A percentile compares a stretch with the other conserved stretches of the same genome.
Conservation (phyloP, 2,113 vertebrate species). For the Pluvianellus socialis region DNA sequence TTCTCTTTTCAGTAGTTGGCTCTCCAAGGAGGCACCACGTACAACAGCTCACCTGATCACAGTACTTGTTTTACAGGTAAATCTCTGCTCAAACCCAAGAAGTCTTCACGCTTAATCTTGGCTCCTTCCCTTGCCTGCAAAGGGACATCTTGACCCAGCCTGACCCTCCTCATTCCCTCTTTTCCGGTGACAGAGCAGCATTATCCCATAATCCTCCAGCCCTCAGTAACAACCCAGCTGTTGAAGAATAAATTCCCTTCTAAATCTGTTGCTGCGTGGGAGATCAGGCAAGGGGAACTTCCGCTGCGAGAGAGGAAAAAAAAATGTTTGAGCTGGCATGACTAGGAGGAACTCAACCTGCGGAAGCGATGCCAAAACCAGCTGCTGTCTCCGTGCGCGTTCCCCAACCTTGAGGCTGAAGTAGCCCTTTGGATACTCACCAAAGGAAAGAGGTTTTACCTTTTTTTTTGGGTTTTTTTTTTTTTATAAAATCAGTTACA, state of each 20-base stretch:
- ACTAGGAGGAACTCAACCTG: not conserved
- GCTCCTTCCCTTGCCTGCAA: not conserved
- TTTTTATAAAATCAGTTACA: not conserved
- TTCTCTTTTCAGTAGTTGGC: not conserved
- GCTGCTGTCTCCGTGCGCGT: fast-evolving
- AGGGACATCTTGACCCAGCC: not conserved
- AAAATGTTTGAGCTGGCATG: not conserved
- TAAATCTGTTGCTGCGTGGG: not conserved
- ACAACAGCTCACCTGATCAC: not conserved
- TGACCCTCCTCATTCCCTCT: not conserved
- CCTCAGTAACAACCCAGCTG: not conserved
- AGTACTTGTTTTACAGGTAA: not conserved
- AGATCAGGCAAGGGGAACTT: not conserved
- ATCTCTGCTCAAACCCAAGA: not conserved
- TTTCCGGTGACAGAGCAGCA: not conserved
- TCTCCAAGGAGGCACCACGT: not conserved
- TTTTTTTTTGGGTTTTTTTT: too few species aligned
- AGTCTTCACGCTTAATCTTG: not conserved
- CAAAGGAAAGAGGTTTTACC: not conserved
- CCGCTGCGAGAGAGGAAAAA: not conserved
- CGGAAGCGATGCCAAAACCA: not conserved
- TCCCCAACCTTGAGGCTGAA: not conserved
- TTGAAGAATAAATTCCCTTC: not conserved
- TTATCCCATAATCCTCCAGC: not conserved
- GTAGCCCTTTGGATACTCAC: not conserved